Base-by-base conservation (phyloP, 1,140 invertebrate species). In the Ooceraea biroi region DNA sequence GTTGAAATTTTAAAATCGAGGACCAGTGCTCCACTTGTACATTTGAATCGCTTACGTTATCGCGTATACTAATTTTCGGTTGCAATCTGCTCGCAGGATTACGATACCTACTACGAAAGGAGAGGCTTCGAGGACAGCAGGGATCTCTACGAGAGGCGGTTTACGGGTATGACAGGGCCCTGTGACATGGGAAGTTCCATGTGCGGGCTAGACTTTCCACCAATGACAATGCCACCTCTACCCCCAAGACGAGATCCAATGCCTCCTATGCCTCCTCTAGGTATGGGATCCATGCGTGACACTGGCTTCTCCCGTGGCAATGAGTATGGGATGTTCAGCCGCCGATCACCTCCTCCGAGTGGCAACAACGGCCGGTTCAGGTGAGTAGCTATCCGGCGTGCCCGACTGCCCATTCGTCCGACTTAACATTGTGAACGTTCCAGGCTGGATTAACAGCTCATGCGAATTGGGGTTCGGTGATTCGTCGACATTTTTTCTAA, bases 241-340 rank as follows among this genome's bases (percentile, higher is more conserved):
- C 96, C 96, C 41, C 95, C 96, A 85, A 94, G 96, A 88, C 94
- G 96, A 55, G 96, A 96, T 87, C 95, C 96, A 36, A 95, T 96
- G 92, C 96, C 96, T 69, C 96, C 96, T 44, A 96, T 96, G 95
- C 96, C 96, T 60, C 95, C 96, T 84, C 95, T 88, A 92, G 94
- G 93, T 91, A 94, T 93, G 92, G 94, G 91, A 89, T 95, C 94
- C 57, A 95, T 95, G 93, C 95, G 95, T 48, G 94, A 95, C 84
- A 95, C 94, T 48, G 94, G 92, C 84, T 95, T 95, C 83, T 94
- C 94, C 80, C 93, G 95, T 82, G 93, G 94, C 22, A 95, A 95
- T 88, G 97, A 97, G 84, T 97, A 97, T 92, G 96, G 97, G 74
- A 97, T 97, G 96, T 97, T 97, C 93, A 97, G 97, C 92, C 95